Evolutionary conservation across 2,888 invertebrate species (phyloP).

Genomic region (Masnerella sp.): DNA sequence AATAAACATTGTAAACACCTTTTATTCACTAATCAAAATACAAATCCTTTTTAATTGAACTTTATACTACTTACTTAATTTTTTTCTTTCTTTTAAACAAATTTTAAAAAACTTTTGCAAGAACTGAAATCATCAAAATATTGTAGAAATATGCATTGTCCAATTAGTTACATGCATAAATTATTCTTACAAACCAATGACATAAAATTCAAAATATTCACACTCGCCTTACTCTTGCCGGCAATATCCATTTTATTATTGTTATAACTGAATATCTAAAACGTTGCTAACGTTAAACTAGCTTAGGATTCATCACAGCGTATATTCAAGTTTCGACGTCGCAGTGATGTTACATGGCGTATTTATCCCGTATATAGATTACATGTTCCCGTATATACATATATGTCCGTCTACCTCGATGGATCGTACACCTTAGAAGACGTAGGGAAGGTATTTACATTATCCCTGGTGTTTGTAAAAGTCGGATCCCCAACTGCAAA

Average conservation of each 20-base stretch:
- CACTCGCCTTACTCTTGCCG: not conserved
- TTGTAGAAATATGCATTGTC: too few species aligned
- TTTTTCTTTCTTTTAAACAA: too few species aligned
- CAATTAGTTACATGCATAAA: too few species aligned
- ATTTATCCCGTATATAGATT: constrained; percentile 29
- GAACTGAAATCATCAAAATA: too few species aligned
- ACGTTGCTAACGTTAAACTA: constrained; percentile 16
- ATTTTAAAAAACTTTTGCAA: too few species aligned
- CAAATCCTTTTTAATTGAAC: too few species aligned
- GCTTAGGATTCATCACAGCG: constrained; percentile 20
- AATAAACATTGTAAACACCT: too few species aligned
- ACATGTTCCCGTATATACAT: not conserved
- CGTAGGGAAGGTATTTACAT: constrained; percentile 16
- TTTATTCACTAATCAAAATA: too few species aligned
- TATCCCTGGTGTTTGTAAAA: constrained; percentile 26
- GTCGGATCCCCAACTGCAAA: constrained; percentile 26
- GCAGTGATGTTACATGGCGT: constrained; percentile 14
- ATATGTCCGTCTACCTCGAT: constrained; percentile 12
- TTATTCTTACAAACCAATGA: too few species aligned
- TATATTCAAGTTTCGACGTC: constrained; percentile 34
- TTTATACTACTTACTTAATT: too few species aligned
- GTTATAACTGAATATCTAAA: constrained; percentile 13
- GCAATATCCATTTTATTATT: constrained; percentile 1
- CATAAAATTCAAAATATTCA: not conserved
- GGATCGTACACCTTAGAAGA: constrained; percentile 24